A percentile compares a stretch with the other conserved stretches of the same genome.
Evolutionary conservation across 2,113 vertebrate species (phyloP).

Genomic region (Toxostoma redivivum): DNA sequence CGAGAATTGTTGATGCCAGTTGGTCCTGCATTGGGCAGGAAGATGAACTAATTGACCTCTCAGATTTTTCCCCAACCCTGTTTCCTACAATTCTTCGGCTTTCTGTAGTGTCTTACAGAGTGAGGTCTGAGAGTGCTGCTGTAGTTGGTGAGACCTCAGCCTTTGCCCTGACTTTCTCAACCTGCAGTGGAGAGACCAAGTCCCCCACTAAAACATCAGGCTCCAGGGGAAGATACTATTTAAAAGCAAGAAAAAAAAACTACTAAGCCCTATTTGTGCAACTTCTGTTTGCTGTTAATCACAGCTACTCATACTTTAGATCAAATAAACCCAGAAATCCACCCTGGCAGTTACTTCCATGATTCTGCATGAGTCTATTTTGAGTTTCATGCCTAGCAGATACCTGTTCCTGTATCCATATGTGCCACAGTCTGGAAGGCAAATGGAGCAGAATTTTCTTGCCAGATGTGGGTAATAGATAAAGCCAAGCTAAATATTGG

Average conservation of each 20-base stretch:
- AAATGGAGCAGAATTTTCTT: not conserved
- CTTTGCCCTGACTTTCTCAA: not conserved
- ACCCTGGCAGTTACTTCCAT: not conserved
- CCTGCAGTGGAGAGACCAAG: not conserved
- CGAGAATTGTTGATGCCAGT: conserved; percentile 20
- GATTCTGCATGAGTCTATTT: not conserved
- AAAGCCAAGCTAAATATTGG: conserved; percentile 44
- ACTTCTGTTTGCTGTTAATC: not conserved
- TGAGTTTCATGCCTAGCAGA: not conserved
- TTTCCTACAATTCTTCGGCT: conserved; percentile 58
- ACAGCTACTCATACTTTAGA: not conserved
- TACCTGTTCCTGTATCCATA: not conserved
- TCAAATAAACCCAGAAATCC: not conserved
- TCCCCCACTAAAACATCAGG: not conserved
- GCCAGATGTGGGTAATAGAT: not conserved
- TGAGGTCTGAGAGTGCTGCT: not conserved
- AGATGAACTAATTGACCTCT: conserved; percentile 61
- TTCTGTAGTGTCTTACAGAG: not conserved
- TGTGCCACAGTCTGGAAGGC: not conserved
- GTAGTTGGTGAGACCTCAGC: not conserved
- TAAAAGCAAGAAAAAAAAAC: not conserved
- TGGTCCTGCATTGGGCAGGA: conserved; percentile 28
- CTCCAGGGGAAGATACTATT: not conserved
- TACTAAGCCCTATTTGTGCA: not conserved
- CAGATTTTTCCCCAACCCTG: not conserved